Evolutionary conservation across 2,888 invertebrate species (phyloP), one percentile per base, ranked within the genome.

Genomic region (Orthonevra nobilis): DNA sequence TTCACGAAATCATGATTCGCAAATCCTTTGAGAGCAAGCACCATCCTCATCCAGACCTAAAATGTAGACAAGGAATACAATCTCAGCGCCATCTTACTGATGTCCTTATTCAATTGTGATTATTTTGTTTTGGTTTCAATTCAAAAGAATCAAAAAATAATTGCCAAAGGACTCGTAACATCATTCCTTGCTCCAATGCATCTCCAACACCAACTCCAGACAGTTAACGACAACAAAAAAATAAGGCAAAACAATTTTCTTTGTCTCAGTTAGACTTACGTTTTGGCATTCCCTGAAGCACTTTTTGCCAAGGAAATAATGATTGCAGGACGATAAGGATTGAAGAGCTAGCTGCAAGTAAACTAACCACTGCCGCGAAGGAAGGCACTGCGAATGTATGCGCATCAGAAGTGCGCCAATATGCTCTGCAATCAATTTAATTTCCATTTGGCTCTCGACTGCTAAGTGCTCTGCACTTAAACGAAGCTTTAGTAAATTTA

Each of bases 351-450:
- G 5, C 9, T 15, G 19, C 17, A 46, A 26, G 63, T n/a, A n/a
- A n/a, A n/a, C n/a, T n/a, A n/a, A n/a, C n/a, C n/a, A n/a, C n/a
- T n/a, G n/a, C n/a, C n/a, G 46, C 36, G 30, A 52, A 19, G 7
- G 17, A 10, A 26, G 10, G 14, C 36, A 38, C 6, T n/a, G 10
- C 32, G 64, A 46, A 46, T 58, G 72, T 60, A 58, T 72, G 72
- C 64, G 64, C 77, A 77, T 77, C 72, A 58, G 64, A 77, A 72
- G 77, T 77, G 72, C 77, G 72, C 77, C 77, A 77, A 77, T 77
- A 72, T 60, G 77, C 54, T 64, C 72, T 54, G 77, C 77, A 66
- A 77, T 77, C 77, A 77, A 77, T 77, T 77, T 64, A 77, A 77
- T 70, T 77, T 77, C 72, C 64, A 77, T 77, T 77, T 77, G 77